Conservation (phyloP, 2,888 invertebrate genomes). For the Blastobasis adustella region DNA sequence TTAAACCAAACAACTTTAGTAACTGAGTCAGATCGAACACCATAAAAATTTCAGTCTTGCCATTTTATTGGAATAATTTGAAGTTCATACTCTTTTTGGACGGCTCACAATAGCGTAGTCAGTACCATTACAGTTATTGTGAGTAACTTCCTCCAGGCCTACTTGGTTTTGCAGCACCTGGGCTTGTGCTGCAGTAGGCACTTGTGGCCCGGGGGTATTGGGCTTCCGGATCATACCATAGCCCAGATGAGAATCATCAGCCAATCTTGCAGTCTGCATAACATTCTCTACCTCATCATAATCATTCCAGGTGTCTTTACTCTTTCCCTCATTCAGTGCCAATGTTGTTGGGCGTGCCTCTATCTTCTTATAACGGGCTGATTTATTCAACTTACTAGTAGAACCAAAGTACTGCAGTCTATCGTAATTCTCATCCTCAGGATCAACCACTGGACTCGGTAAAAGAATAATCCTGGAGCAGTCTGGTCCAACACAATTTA, state of each 20-base stretch:
- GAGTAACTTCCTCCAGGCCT: conserved; percentile 73
- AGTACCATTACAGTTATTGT: conserved; percentile 83
- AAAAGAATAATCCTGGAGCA: conserved; percentile 73
- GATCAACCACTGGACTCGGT: conserved; percentile 61
- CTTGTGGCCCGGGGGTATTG: conserved; percentile 70
- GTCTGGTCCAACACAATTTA: conserved; percentile 61
- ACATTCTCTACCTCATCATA: conserved; percentile 84
- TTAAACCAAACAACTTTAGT: too few relatives aligned
- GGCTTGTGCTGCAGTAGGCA: conserved; percentile 66
- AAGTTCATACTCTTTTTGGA: conserved; percentile 83
- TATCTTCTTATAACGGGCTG: conserved; percentile 80
- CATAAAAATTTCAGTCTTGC: conserved; percentile 44
- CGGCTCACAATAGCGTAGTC: conserved; percentile 90
- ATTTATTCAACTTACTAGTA: conserved; percentile 79
- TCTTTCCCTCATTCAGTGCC: conserved; percentile 54
- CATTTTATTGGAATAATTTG: conserved; percentile 14
- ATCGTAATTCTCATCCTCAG: conserved; percentile 81
- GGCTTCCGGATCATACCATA: conserved; percentile 86
- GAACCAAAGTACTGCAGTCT: conserved; percentile 88
- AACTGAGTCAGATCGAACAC: neutral
- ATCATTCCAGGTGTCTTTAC: conserved; percentile 78
- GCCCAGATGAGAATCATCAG: conserved; percentile 87
- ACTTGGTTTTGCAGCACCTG: conserved; percentile 61
- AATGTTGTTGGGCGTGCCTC: conserved; percentile 75
- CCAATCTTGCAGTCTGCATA: conserved; percentile 81